phyloP scores from a whole-genome alignment of 2,797 vertebrate genomes.

The Hirundo rustica region DNA sequence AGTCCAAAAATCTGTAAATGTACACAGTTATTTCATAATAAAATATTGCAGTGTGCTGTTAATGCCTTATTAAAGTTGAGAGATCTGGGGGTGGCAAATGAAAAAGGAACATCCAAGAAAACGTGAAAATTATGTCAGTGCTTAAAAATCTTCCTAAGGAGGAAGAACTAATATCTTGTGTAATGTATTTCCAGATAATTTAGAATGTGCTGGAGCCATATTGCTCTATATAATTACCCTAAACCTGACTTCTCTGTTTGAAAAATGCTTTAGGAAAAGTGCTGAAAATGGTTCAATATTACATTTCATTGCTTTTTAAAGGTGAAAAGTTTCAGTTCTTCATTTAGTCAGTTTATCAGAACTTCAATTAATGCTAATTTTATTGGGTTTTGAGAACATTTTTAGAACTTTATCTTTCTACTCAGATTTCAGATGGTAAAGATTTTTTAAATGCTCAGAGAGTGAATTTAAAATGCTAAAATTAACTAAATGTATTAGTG shows the following conservation, averaged over 20 bases:
- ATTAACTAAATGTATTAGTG: not conserved
- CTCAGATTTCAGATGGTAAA: not conserved
- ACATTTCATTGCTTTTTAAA: not conserved
- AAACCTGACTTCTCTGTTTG: not conserved
- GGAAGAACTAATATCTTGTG: not conserved
- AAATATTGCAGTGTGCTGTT: not conserved
- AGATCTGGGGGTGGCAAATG: not conserved
- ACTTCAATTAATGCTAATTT: not conserved
- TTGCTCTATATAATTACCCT: not conserved
- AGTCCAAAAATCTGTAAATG: not conserved
- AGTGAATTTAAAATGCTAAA: not conserved
- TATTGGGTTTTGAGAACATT: not conserved
- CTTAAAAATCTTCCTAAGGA: not conserved
- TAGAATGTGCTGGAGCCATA: not conserved
- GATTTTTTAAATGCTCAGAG: not conserved
- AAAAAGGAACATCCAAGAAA: not conserved
- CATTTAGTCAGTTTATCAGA: not conserved
- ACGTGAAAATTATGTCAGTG: not conserved
- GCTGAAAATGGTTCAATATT: not conserved
- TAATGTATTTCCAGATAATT: not conserved
- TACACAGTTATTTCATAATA: not conserved
- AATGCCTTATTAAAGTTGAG: not conserved
- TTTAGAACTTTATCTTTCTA: not conserved
- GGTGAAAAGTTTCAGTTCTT: not conserved
- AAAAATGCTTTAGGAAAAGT: not conserved